These are phyloP conservation scores for Delphinus delphis DNA, from an alignment of 2,113 vertebrate genomes.

Conservation along the genomic window DNA sequence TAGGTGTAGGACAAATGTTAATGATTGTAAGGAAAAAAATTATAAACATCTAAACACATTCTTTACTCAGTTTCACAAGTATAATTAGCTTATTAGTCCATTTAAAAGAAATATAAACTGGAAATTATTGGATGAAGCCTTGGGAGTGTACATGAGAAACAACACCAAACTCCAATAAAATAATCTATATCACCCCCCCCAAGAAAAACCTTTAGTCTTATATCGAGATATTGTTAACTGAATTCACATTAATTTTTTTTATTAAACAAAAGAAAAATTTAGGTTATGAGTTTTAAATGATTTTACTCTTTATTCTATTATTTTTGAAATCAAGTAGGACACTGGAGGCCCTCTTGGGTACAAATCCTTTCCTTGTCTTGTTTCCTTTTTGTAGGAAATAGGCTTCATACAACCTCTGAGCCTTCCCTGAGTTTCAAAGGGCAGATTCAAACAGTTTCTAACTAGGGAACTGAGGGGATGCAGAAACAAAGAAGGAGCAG, in stretches of 20 bases:
- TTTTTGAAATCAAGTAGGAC: neutral
- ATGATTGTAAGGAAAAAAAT: neutral
- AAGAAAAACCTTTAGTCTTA: neutral
- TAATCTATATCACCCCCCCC: neutral
- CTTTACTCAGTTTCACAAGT: neutral
- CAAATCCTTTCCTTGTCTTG: neutral
- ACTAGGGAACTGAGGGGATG: neutral
- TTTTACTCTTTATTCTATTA: neutral
- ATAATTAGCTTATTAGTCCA: neutral
- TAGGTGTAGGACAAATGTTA: neutral
- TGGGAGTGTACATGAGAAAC: neutral
- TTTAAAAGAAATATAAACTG: neutral
- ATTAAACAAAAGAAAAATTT: neutral
- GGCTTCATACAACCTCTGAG: neutral
- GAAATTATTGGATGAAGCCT: neutral
- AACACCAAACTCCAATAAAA: neutral
- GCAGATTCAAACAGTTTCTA: neutral
- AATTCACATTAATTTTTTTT: neutral
- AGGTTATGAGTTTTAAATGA: neutral
- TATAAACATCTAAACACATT: neutral
- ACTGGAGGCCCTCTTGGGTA: neutral
- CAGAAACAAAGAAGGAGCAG: neutral
- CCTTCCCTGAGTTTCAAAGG: neutral
- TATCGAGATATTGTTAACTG: neutral
- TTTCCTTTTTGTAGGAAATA: neutral